phyloP scores from a whole-genome alignment of 2,888 invertebrate genomes.

The Caenorhabditis imperialis region DNA sequence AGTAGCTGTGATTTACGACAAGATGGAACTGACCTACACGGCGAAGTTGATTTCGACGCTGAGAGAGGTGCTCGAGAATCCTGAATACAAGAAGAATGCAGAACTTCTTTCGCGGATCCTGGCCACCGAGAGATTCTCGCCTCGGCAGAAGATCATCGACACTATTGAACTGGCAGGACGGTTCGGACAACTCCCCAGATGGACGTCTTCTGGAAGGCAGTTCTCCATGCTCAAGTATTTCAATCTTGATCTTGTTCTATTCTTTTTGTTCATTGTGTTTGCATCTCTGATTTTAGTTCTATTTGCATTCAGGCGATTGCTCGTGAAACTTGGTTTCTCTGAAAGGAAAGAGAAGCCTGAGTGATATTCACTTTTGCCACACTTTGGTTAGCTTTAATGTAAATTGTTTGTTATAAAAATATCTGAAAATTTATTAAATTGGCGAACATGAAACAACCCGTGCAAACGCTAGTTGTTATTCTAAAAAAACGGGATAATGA shows the following conservation, averaged over 20 bases:
- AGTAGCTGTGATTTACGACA: conserved; percentile 50
- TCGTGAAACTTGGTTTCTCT: conserved; percentile 46
- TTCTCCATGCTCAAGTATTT: conserved; percentile 45
- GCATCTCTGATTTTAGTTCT: not conserved
- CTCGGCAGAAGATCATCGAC: conserved; percentile 39
- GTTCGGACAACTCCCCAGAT: conserved; percentile 43
- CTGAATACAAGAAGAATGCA: conserved; percentile 50
- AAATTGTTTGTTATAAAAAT: too few species aligned
- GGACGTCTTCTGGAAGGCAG: conserved; percentile 34
- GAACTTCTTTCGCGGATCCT: conserved; percentile 39
- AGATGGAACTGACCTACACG: conserved; percentile 52
- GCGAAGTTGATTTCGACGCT: conserved; percentile 45
- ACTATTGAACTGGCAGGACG: conserved; percentile 42
- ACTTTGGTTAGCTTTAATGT: not conserved
- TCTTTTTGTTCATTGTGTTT: conserved; percentile 16
- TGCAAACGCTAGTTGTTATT: too few species aligned
- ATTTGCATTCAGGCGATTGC: not conserved
- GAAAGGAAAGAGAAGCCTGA: conserved; percentile 45
- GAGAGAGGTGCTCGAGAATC: conserved; percentile 55
- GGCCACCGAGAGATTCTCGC: conserved; percentile 30
- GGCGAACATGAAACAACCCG: conserved; percentile 7
- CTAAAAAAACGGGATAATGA: not conserved
- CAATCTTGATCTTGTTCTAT: conserved; percentile 40
- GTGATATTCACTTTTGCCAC: conserved; percentile 10
- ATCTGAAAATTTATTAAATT: too few species aligned